Evolutionary conservation across 2,113 vertebrate genomes (phyloP), one percentile per base, ranked within the genome.

Genomic region (Bombycilla garrulus): DNA sequence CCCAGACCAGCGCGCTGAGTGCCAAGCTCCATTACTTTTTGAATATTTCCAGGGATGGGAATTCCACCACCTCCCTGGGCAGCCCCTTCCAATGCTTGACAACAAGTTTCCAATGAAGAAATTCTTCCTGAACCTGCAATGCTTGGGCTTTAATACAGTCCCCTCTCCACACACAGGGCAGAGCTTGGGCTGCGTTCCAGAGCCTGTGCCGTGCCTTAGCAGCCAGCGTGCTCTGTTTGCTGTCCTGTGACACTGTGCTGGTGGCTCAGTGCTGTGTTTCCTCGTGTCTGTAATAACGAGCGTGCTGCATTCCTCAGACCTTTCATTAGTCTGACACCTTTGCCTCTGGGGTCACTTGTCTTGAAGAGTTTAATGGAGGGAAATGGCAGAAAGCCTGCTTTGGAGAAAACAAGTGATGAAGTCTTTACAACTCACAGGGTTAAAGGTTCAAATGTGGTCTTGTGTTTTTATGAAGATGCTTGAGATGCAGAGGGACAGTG

Each of bases 311-410:
- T 65, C 89, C 73, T 89, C 89, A 86, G 91, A 90, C 89, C 85
- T 95, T 95, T 97, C 92, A 95, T 97, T 97, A 97, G 77, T 53
- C 87, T 35, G 66, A 15, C 82, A 90, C 94, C 95, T 95, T 87
- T 94, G 87, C 40, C 87, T 77, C 91, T 0, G 1, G 56, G 94
- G 93, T 96, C 89, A 5, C 90, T 74, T 25, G 44, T 85, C 65
- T 79, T 78, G 38, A 81, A 84, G 86, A 60, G 84, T 91, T 97
- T 97, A 96, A 97, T 96, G 92, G 92, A 94, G 38, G 82, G 57
- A 96, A 95, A 97, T 92, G 96, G 93, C 85, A 92, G 91, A 65
- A 84, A 87, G 78, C 58, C 89, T 93, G 85, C 58, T 93, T 85
- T 35, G 62, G 82, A 81, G 88, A 79, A 95, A 91, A 77, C 62